Conservation (phyloP, 2,888 invertebrate genomes). For the Sinodicranocentrus sp. region DNA sequence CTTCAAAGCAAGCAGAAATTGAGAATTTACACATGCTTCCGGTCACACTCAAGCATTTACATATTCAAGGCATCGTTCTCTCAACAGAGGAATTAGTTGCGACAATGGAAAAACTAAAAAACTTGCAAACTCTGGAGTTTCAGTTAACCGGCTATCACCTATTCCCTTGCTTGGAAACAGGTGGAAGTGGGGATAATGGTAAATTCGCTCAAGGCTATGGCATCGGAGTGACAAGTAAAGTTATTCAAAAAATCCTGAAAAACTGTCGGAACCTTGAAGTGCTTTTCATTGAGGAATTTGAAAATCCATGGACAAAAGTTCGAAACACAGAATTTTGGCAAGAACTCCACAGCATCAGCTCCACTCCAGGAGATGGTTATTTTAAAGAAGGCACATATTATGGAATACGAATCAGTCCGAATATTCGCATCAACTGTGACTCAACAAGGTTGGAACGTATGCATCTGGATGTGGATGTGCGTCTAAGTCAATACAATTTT, state of each 20-base stretch:
- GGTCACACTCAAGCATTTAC: conserved; percentile 8
- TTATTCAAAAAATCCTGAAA: neutral
- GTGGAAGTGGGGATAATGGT: neutral
- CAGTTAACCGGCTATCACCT: conserved; percentile 31
- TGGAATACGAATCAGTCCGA: conserved; percentile 33
- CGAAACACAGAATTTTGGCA: conserved; percentile 11
- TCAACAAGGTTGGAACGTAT: conserved; percentile 32
- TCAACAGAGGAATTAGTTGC: neutral
- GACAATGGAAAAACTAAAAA: neutral
- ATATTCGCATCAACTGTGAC: neutral
- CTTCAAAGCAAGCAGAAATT: conserved; percentile 30
- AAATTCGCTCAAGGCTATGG: neutral
- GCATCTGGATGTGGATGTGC: conserved; percentile 44
- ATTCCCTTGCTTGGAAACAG: neutral
- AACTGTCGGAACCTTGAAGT: conserved; percentile 28
- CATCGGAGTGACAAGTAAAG: conserved; percentile 12
- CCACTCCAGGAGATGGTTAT: conserved; percentile 11
- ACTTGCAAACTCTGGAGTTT: conserved; percentile 38
- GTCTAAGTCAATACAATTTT: conserved; percentile 29
- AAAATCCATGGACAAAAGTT: conserved; percentile 37
- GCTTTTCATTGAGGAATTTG: conserved; percentile 48
- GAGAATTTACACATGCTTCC: conserved; percentile 24
- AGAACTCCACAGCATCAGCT: neutral
- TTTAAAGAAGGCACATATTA: conserved; percentile 17
- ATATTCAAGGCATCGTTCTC: conserved; percentile 41